Base-by-base conservation (phyloP, 2,113 vertebrate genomes). In the Mungos mungo region DNA sequence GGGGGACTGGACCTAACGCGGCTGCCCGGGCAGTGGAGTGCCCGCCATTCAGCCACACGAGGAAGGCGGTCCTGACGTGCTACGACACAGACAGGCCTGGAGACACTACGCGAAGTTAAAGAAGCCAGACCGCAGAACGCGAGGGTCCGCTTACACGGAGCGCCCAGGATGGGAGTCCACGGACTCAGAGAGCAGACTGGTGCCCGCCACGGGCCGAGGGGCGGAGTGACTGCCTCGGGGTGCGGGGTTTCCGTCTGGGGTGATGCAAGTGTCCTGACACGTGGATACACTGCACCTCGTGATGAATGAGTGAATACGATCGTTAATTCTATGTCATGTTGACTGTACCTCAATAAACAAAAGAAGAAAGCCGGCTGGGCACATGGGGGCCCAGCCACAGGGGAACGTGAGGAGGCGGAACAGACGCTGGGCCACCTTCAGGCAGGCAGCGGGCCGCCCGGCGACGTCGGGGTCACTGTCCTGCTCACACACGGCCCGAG, bases 11-110 rank as follows among this genome's bases (percentile, higher is more conserved):
- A 66, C 16, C 19, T 50, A 14, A 23, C 16, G 7, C 21, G 63
- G 33, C 41, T 21, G 33, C 10, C 41, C 3, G 1, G 0, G 16
- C 0, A 27, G 3, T 1, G 38, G 29, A 23, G 25, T 3, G 8
- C 7, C 2, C 2, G 7, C 7, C 2, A 21, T 31, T 21, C 6
- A 21, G 60, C 38, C 38, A 7, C 7, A 13, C 33, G 18, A 33
- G 38, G 60, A 21, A 33, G 29, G 38, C 29, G 18, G 16, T 21
- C 10, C 27, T 18, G 76, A 50, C 7, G 12, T 3, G 47, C 7
- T 12, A 45, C 25, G 1, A 45, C 9, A 4, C 25, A 29, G 38
- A 15, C 13, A 3, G 38, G 8, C 38, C 72, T 45, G 72, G 15
- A 76, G 29, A 47, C 14, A 29, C 13, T 2, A 16, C 7, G 27